phyloP scores from a whole-genome alignment of 2,113 vertebrate species.

The Myanophis thanlyinensis region DNA sequence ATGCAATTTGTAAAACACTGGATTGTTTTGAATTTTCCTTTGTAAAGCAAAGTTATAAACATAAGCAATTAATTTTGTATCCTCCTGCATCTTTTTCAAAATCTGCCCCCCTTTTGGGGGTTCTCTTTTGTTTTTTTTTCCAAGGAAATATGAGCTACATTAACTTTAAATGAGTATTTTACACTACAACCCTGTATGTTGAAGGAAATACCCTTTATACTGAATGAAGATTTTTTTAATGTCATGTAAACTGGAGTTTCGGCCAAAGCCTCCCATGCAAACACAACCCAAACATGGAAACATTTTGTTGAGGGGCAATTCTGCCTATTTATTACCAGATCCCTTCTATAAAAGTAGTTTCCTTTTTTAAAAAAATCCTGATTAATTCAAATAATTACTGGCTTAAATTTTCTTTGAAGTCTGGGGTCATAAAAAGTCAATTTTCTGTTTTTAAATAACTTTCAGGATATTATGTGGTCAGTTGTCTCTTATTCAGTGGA shows the following conservation, averaged over 20 bases:
- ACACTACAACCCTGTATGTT: not conserved
- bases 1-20: not conserved
- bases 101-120: not conserved
- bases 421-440: not conserved
- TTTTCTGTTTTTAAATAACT: constrained; percentile 6
- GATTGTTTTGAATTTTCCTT: not conserved
- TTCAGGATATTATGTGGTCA: not conserved
- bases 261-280: not conserved
- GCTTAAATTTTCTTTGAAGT: constrained; percentile 12
- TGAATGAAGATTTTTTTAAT: not conserved
- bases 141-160: not conserved
- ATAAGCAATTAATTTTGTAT: not conserved
- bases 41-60: not conserved
- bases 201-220: not conserved
- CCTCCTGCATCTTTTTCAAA: not conserved
- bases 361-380: not conserved
- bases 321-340: not conserved
- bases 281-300: not conserved
- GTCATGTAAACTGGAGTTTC: not conserved
- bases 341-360: not conserved
- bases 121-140: not conserved
- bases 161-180: not conserved
- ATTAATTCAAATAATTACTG: not conserved
- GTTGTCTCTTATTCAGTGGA: not conserved
- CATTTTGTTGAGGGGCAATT: not conserved